phyloP scores from a whole-genome alignment of 1,140 invertebrate species.

The Papilio polytes region DNA sequence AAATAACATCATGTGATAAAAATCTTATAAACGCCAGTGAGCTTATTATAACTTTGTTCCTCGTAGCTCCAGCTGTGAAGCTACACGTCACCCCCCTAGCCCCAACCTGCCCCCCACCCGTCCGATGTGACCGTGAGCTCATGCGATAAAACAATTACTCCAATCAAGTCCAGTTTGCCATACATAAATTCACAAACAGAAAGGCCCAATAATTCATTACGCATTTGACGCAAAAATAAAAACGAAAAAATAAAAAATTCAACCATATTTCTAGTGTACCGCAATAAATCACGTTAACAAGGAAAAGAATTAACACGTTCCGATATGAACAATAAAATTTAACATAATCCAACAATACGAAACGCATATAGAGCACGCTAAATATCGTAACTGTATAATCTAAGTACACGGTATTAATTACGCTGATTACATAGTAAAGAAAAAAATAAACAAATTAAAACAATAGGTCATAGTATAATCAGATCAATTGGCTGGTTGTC shows the following conservation, averaged over 20 bases:
- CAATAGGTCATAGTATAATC: slow-evolving; percentile 56
- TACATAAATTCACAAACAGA: slow-evolving; percentile 64
- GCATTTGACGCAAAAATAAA: slow-evolving; percentile 43
- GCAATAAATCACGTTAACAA: slow-evolving; percentile 19
- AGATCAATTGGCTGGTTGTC: slow-evolving; percentile 60
- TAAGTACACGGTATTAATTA: slow-evolving; percentile 41
- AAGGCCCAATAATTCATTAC: slow-evolving; percentile 65
- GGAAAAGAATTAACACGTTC: slow-evolving; percentile 24
- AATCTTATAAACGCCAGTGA: slow-evolving; percentile 68
- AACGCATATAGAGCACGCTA: slow-evolving; percentile 35
- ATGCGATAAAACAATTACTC: slow-evolving; percentile 82
- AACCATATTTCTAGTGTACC: slow-evolving; percentile 8
- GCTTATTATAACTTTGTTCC: slow-evolving; percentile 73
- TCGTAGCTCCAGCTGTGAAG: slow-evolving; percentile 71
- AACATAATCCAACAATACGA: slow-evolving; percentile 27
- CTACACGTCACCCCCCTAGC: slow-evolving; percentile 35
- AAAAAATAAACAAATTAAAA: slow-evolving; percentile 61
- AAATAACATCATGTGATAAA: slow-evolving; percentile 73
- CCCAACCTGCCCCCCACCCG: slow-evolving; percentile 45
- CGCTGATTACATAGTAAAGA: slow-evolving; percentile 50
- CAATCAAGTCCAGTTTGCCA: slow-evolving; percentile 61
- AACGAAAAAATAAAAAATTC: slow-evolving; percentile 17
- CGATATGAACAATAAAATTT: slow-evolving; percentile 21
- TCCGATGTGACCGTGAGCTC: slow-evolving; percentile 59
- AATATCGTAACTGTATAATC: slow-evolving; percentile 38